Conservation (phyloP, 2,888 invertebrate genomes). For the Halictus ligatus region DNA sequence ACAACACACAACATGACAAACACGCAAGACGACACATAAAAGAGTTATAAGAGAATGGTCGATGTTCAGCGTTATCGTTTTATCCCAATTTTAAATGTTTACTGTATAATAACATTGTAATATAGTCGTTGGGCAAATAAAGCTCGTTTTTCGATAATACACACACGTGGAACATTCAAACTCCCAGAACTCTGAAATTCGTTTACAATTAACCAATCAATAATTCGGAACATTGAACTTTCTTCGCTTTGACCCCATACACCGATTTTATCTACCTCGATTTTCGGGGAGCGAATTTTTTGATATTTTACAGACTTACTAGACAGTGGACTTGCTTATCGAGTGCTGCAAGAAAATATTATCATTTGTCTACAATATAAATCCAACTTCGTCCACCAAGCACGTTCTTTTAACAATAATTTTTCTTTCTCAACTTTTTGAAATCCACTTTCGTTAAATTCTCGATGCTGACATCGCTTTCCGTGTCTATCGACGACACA, state of each 20-base stretch:
- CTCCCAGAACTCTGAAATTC: background rate
- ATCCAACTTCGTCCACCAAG: too few relatives aligned
- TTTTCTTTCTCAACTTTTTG: background rate
- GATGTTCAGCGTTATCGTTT: slow-evolving; percentile 80
- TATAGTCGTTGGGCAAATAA: slow-evolving; percentile 82
- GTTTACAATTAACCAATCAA: background rate
- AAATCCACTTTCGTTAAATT: background rate
- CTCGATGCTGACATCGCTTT: background rate
- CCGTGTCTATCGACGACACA: background rate
- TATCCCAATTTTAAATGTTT: slow-evolving; percentile 81
- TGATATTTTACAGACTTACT: too few relatives aligned
- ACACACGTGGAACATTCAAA: background rate
- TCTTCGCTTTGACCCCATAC: background rate
- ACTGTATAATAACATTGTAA: slow-evolving; percentile 82
- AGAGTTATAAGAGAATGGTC: slow-evolving; percentile 56
- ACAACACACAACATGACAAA: background rate
- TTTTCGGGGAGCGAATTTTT: too few relatives aligned
- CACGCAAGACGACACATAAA: background rate
- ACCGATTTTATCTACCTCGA: too few relatives aligned
- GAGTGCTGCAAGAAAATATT: too few relatives aligned
- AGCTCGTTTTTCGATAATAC: slow-evolving; percentile 79
- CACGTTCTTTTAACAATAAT: too few relatives aligned
- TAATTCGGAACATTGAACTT: background rate
- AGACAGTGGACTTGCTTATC: too few relatives aligned
- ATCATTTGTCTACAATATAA: too few relatives aligned